Percentiles rank a stretch among this genome's conserved stretches.
These are phyloP conservation scores for Mungos mungo DNA, from an alignment of 2,113 vertebrate species.

Conservation along the genomic window DNA sequence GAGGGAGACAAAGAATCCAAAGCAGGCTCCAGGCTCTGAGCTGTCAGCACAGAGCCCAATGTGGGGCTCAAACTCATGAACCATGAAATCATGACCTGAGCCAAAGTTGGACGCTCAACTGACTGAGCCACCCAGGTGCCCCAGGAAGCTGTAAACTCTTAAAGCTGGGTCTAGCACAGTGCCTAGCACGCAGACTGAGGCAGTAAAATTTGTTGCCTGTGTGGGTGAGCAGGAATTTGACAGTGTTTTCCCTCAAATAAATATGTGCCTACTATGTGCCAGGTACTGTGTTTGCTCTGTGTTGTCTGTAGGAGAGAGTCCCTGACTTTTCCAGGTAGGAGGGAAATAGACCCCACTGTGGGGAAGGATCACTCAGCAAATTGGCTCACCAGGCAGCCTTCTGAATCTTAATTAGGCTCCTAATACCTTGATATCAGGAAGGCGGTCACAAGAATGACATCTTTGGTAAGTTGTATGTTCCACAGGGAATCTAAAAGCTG, in stretches of 20 bases:
- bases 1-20: too few species aligned
- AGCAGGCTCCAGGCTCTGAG: too few species aligned
- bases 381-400: not conserved
- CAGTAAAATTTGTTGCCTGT: not conserved
- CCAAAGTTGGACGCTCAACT: too few species aligned
- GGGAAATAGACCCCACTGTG: not conserved
- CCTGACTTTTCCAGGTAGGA: not conserved
- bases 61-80: too few species aligned
- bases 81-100: too few species aligned
- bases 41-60: too few species aligned
- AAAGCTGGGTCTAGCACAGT: not conserved
- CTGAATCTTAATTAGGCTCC: not conserved
- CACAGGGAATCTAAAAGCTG: not conserved
- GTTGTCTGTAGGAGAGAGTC: not conserved
- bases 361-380: not conserved
- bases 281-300: not conserved
- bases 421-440: not conserved
- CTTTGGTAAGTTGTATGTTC: not conserved
- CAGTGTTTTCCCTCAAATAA: not conserved
- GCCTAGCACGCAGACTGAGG: not conserved
- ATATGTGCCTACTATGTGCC: not conserved
- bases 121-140: too few species aligned
- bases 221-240: not conserved
- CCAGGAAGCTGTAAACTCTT: not conserved
- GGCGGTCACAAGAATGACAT: not conserved